Base-by-base conservation (phyloP, 1,140 invertebrate species). In the Drosophila parabipectinata region DNA sequence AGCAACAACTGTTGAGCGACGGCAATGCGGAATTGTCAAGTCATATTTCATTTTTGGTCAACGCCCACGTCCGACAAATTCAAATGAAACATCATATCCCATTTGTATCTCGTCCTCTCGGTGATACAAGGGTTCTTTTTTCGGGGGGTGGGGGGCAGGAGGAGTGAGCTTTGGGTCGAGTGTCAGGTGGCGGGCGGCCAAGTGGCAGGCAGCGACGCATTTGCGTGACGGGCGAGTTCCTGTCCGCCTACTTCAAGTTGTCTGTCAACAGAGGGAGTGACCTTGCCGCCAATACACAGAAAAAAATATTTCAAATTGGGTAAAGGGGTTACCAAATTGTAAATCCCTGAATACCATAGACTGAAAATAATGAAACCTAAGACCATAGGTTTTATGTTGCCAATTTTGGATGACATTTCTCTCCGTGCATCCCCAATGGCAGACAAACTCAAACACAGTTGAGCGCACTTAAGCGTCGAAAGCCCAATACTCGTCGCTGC, bases 11-110 rank as follows among this genome's bases (percentile, higher is more conserved):
- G 52, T 28, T 59, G 55, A 53, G 39, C 57, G 48, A 44, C 28
- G 62, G 55, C 56, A 69, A 52, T 77, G 60, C 50, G 48, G 61
- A 68, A 73, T 60, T 78, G 69, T 87, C 82, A 85, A 84, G 82
- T 85, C 82, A 87, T 85, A 87, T 85, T 87, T 85, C 82, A 85
- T 75, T 81, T 87, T 78, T 67, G 21, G 57, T 59, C 58, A 67
- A 74, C 78, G 64, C 78, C 69, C 68, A 85, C 60, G 53, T 44
- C 24, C 56, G 50, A 73, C 64, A 75, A 78, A 87, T 85, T 81
- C 78, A 69, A 81, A 85, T 85, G 68, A 78, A 81, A 84, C 58
- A 66, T 84, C 81, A 84, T 73, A 77, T 73, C 74, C 59, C 71
- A 80, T 83, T 83, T 83, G 80, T 59, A 66, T 82, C 61, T 41